Evolutionary conservation across 2,113 vertebrate species (phyloP), one percentile per base, ranked within the genome.

Genomic region (Petromus typicus): DNA sequence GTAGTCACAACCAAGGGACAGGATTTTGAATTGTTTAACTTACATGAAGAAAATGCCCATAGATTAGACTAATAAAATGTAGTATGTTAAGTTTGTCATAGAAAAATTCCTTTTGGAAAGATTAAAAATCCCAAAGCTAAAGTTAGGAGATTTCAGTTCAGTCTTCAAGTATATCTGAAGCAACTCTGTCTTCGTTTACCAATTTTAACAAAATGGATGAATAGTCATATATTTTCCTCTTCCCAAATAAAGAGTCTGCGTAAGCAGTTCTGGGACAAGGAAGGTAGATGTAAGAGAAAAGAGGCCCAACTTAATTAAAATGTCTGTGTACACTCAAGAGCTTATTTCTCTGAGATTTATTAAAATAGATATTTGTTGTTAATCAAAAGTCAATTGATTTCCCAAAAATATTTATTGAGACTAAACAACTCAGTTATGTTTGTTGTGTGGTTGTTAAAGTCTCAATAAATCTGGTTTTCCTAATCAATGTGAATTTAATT

Each of bases 401-500:
- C 71, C 45, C 37, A 94, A 95, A 96, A 96, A 90, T 64, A 94
- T 95, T 97, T 94, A 94, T 91, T 13, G 45, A 96, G 91, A 96
- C 34, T 96, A 94, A 96, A 96, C 69, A 96, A 86, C 87, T 95
- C 30, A 32, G 94, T 93, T 96, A 92, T 92, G 57, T 93, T 84
- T 90, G 43, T 69, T 92, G 59, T 75, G 17, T 90, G 64, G 37
- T 85, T 96, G 75, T 94, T 96, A 96, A 94, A 37, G 66, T 88
- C 87, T 96, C 94, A 66, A 94, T 97, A 97, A 97, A 97, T 97
- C 93, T 96, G 90, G 92, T 94, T 97, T 80, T 87, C 48, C 30
- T 91, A 96, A 96, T 97, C 97, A 97, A 96, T 96, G 87, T 69
- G 75, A 96, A 90, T 97, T 97, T 97, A 97, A 97, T 98, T 97